These are phyloP conservation scores for Caenorhabditis becei DNA, from an alignment of 2,888 invertebrate species.

Conservation along the genomic window DNA sequence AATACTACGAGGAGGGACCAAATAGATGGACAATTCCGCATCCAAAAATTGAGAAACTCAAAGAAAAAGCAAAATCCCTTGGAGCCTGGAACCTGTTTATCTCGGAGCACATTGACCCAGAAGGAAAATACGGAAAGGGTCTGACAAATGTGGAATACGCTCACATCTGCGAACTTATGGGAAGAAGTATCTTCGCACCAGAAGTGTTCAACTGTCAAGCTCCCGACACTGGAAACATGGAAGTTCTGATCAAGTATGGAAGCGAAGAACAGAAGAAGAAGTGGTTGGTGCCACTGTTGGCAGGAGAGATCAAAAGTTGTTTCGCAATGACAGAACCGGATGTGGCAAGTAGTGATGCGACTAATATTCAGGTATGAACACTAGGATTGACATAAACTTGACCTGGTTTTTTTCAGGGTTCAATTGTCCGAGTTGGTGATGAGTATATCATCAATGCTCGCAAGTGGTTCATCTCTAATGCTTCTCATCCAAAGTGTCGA, in stretches of 20 bases:
- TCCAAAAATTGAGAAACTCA: constrained; percentile 82
- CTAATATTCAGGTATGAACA: constrained; percentile 82
- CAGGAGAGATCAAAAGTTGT: constrained; percentile 82
- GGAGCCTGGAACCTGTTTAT: constrained; percentile 83
- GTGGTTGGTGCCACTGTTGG: constrained; percentile 81
- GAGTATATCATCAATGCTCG: constrained; percentile 83
- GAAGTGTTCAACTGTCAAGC: constrained; percentile 84
- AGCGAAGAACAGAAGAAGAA: constrained; percentile 82
- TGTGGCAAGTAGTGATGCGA: constrained; percentile 83
- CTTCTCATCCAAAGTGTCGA: constrained; percentile 83
- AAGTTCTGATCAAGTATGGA: constrained; percentile 83
- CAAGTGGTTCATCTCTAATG: constrained; percentile 84
- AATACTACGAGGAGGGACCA: constrained; percentile 74
- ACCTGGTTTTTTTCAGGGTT: constrained; percentile 69
- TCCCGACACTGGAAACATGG: constrained; percentile 84
- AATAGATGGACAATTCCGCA: constrained; percentile 81
- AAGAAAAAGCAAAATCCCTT: constrained; percentile 82
- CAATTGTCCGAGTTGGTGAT: constrained; percentile 82
- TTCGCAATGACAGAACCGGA: constrained; percentile 83
- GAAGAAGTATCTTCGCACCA: constrained; percentile 81
- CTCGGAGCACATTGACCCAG: constrained; percentile 82
- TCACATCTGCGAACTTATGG: constrained; percentile 83
- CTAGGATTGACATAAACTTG: not conserved
- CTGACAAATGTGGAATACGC: constrained; percentile 84
- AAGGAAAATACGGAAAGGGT: constrained; percentile 78